These are phyloP conservation scores for Tribolium madens DNA, from an alignment of 1,140 invertebrate genomes.

Conservation along the genomic window DNA sequence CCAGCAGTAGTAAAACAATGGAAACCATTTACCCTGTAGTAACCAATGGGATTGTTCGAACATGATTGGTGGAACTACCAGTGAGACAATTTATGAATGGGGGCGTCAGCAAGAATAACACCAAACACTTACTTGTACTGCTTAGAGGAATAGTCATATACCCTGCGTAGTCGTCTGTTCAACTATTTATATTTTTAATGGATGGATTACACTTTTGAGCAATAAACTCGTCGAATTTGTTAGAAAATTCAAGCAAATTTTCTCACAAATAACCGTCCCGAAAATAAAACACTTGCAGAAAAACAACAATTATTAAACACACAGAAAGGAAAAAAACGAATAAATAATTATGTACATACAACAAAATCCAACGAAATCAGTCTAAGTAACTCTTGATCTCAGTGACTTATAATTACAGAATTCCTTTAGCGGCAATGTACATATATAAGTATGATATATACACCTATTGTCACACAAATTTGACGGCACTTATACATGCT, in stretches of 20 bases:
- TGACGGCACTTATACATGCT: slow-evolving; percentile 57
- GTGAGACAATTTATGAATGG: slow-evolving; percentile 30
- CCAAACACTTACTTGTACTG: slow-evolving; percentile 62
- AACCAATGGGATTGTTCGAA: neutral
- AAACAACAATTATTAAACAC: slow-evolving; percentile 18
- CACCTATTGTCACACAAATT: slow-evolving; percentile 58
- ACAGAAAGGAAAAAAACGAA: slow-evolving; percentile 11
- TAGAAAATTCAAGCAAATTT: slow-evolving; percentile 34
- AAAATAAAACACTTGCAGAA: slow-evolving; percentile 28
- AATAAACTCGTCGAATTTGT: slow-evolving; percentile 58
- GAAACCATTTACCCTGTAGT: slow-evolving; percentile 13
- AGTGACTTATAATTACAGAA: slow-evolving; percentile 36
- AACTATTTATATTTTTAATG: slow-evolving; percentile 57
- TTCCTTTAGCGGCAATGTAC: slow-evolving; percentile 50
- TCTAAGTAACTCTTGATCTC: slow-evolving; percentile 17
- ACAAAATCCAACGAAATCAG: slow-evolving; percentile 27
- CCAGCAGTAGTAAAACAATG: slow-evolving; percentile 19
- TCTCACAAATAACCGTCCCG: slow-evolving; percentile 18
- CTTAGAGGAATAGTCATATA: slow-evolving; percentile 62
- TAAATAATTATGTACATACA: slow-evolving; percentile 24
- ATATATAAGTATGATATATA: slow-evolving; percentile 53
- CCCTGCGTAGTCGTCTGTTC: slow-evolving; percentile 60
- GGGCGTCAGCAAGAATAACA: slow-evolving; percentile 28
- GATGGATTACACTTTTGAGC: slow-evolving; percentile 66
- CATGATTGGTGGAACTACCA: slow-evolving; percentile 15